A percentile compares a stretch with the other conserved stretches of the same genome.
These are phyloP conservation scores for Ascaphus truei DNA, from an alignment of 2,113 vertebrate genomes.

Conservation along the genomic window DNA sequence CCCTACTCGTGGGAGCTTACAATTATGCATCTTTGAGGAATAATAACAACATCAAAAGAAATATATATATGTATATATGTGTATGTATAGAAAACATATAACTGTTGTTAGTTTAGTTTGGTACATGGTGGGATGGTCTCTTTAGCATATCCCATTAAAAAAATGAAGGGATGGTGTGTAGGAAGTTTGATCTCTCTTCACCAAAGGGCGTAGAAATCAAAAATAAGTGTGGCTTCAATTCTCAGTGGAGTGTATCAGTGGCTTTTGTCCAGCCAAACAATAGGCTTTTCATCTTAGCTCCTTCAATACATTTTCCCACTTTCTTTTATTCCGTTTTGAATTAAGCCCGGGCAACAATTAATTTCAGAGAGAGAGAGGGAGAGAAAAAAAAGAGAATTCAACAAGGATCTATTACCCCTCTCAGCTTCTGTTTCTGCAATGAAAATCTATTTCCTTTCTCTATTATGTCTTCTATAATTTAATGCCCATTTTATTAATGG, in stretches of 20 bases:
- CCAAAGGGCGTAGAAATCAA: constrained; percentile 26
- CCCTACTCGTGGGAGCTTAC: no score
- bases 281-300: constrained; percentile 91
- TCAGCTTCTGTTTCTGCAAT: constrained; percentile 99
- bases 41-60: no score
- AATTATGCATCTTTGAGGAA: no score
- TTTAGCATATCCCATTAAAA: constrained; percentile 6
- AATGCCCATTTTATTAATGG: constrained; percentile 99
- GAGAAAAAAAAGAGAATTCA: constrained; percentile 97
- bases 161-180: constrained; percentile 49
- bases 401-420: constrained; percentile 99
- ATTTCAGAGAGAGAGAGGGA: constrained; percentile 92
- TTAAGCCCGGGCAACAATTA: constrained; percentile 99
- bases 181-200: constrained; percentile 42
- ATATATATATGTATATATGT: no score
- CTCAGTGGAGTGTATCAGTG: constrained; percentile 70
- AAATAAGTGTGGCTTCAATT: constrained; percentile 38
- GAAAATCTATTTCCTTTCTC: constrained; percentile 99
- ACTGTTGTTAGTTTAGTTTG: no score
- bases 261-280: constrained; percentile 91
- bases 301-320: constrained; percentile 91
- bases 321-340: constrained; percentile 99
- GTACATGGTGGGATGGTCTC: no score
- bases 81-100: no score
- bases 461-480: constrained; percentile 99